Evolutionary conservation across 1,140 invertebrate species (phyloP).

Genomic region (Danaus melanippus): DNA sequence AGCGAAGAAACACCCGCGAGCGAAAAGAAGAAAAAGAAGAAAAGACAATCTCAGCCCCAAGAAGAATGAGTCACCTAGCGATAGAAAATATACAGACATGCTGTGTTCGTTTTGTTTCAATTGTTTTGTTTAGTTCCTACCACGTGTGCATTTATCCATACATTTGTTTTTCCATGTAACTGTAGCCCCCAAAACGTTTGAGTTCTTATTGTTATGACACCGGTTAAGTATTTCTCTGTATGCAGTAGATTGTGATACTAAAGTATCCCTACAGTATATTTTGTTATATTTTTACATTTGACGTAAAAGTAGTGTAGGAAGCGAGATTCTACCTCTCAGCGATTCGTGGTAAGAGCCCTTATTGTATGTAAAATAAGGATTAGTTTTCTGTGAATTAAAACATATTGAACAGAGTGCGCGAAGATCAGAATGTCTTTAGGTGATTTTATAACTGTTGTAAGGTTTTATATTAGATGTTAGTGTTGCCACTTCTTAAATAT

Average conservation of each 20-base stretch:
- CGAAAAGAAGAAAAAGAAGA: conserved; percentile 63
- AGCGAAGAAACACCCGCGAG: conserved; percentile 2
- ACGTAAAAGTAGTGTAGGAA: conserved; percentile 8
- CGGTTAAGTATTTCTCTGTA: too few species aligned
- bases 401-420: conserved; percentile 17
- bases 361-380: conserved; percentile 13
- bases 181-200: too few species aligned
- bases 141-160: too few species aligned
- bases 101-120: too few species aligned
- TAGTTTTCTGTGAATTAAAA: conserved; percentile 8
- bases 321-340: conserved; percentile 16
- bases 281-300: too few species aligned
- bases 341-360: conserved; percentile 10
- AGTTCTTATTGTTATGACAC: too few species aligned
- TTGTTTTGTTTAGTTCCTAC: too few species aligned
- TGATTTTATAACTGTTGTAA: conserved; percentile 6
- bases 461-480: not conserved
- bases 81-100: too few species aligned
- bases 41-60: conserved; percentile 38
- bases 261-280: too few species aligned
- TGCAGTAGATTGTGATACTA: too few species aligned
- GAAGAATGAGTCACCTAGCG: conserved; percentile 28
- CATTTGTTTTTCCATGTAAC: too few species aligned
- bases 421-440: conserved; percentile 10
- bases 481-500: too few species aligned